Conservation (phyloP, 2,888 invertebrate species). For the Elmis aenea region DNA sequence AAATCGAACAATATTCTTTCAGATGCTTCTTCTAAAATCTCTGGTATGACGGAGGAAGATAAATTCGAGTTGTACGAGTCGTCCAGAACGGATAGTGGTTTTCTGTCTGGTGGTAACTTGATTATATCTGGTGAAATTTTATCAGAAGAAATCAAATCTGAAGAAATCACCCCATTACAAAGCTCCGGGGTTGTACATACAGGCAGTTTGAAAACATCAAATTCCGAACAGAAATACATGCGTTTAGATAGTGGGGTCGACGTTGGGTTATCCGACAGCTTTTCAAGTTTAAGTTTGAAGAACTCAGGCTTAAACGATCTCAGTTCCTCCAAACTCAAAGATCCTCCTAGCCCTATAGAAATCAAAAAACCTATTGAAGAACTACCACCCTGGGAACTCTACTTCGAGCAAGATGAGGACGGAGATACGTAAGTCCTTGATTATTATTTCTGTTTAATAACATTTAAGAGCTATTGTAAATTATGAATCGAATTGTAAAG, state of each 20-base stretch:
- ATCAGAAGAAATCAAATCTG: slow-evolving; percentile 29
- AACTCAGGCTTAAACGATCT: slow-evolving; percentile 43
- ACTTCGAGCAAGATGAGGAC: slow-evolving; percentile 74
- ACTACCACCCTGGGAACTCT: slow-evolving; percentile 57
- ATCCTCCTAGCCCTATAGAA: slow-evolving; percentile 16
- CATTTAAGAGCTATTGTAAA: no score
- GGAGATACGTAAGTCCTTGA: slow-evolving; percentile 82
- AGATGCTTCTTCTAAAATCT: slow-evolving; percentile 34
- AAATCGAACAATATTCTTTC: slow-evolving; percentile 28
- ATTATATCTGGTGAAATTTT: slow-evolving; percentile 35
- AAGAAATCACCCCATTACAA: slow-evolving; percentile 20
- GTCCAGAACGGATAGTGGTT: slow-evolving; percentile 40
- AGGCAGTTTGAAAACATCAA: slow-evolving; percentile 3
- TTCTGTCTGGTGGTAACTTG: slow-evolving; percentile 39
- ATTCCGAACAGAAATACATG: slow-evolving; percentile 41
- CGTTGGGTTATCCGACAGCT: slow-evolving; percentile 54
- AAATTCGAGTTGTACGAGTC: slow-evolving; percentile 33
- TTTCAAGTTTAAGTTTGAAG: slow-evolving; percentile 55
- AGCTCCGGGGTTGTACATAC: slow-evolving; percentile 17
- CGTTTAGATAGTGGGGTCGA: slow-evolving; percentile 65
- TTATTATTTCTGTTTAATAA: no score
- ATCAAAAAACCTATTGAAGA: slow-evolving; percentile 19
- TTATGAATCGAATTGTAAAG: no score
- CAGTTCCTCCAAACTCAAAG: slow-evolving; percentile 26
- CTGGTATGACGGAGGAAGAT: slow-evolving; percentile 31